phyloP scores from a whole-genome alignment of 2,888 invertebrate species.

The Ptilodon capucinus region DNA sequence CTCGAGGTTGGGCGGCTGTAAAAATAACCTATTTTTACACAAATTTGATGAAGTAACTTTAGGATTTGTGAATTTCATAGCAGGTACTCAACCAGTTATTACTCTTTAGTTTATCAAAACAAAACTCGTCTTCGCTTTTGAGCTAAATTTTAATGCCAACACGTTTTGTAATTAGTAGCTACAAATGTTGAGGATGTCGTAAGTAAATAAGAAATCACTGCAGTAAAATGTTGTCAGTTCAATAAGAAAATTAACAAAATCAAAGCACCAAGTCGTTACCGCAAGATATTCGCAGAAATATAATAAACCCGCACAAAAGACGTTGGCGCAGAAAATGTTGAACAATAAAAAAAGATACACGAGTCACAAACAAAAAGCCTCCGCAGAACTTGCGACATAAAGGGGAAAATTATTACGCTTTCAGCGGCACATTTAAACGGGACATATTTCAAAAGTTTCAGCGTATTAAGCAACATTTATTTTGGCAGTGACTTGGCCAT shows the following conservation, averaged over 20 bases:
- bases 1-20: no score
- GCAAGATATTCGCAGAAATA: constrained; percentile 22
- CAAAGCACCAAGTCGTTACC: constrained; percentile 16
- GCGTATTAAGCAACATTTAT: constrained; percentile 82
- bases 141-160: no score
- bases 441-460: constrained; percentile 81
- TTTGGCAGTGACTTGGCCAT: constrained; percentile 80
- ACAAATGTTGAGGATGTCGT: no score
- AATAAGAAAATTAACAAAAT: constrained; percentile 8
- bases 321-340: constrained; percentile 36
- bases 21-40: no score
- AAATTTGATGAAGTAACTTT: no score
- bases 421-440: constrained; percentile 79
- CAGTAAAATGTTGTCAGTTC: neutral
- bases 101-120: no score
- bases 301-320: constrained; percentile 42
- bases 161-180: no score
- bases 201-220: neutral
- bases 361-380: constrained; percentile 55
- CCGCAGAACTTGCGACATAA: constrained; percentile 67
- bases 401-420: constrained; percentile 78
- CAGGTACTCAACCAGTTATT: no score
- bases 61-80: no score
- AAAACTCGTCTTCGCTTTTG: no score
- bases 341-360: constrained; percentile 67